phyloP scores from a whole-genome alignment of 2,797 vertebrate species.

The Enteromius fasciolatus region DNA sequence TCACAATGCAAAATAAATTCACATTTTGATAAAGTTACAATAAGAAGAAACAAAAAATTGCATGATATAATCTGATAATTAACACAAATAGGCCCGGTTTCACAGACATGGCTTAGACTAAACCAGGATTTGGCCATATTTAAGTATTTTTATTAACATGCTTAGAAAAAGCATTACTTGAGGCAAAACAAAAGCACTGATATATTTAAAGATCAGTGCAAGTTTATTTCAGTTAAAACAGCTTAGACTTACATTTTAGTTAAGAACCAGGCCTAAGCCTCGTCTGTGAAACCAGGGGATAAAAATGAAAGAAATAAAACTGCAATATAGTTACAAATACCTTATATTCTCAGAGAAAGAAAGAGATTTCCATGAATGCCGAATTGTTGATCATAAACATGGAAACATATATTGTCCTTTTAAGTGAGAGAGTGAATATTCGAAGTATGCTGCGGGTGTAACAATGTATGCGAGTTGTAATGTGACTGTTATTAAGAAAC shows the following conservation, averaged over 20 bases:
- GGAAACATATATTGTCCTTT: not conserved
- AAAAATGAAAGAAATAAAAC: not conserved
- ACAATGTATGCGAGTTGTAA: not conserved
- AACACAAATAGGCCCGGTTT: not conserved
- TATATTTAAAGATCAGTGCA: no score
- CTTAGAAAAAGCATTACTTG: no score
- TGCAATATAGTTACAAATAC: not conserved
- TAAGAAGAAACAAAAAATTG: not conserved
- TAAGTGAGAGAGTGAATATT: not conserved
- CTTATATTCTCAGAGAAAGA: not conserved
- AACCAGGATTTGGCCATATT: no score
- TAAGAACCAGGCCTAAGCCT: no score
- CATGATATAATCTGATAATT: not conserved
- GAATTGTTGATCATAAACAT: not conserved
- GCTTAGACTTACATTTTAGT: no score
- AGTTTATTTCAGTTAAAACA: no score
- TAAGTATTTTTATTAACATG: no score
- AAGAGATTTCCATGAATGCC: not conserved
- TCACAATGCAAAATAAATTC: not conserved
- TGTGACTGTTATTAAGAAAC: not conserved
- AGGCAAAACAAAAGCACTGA: no score
- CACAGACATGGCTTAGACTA: no score
- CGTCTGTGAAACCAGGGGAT: no score
- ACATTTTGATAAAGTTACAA: not conserved
- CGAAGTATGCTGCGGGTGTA: not conserved